Evolutionary conservation across 2,797 vertebrate genomes (phyloP).

Genomic region (Hydrolagus colliei): DNA sequence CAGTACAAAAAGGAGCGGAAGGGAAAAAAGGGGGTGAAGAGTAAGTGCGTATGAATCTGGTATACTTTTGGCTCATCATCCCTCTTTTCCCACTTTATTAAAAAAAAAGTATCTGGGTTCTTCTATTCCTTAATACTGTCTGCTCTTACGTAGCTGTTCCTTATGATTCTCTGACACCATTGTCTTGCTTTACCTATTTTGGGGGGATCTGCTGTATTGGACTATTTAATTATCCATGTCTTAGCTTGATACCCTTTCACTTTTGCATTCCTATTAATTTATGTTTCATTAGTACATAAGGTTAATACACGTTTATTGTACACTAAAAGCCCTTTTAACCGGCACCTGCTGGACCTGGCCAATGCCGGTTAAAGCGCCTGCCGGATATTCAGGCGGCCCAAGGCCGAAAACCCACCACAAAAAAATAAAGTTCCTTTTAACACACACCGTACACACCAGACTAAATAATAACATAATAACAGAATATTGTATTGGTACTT

Average conservation of each 20-base stretch:
- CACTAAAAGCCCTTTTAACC: too few relatives aligned
- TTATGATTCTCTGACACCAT: background rate
- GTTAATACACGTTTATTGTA: background rate
- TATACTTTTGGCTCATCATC: constrained; percentile 27
- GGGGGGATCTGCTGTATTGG: background rate
- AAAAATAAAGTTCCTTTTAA: too few relatives aligned
- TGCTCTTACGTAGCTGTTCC: background rate
- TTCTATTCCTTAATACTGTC: background rate
- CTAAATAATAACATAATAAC: too few relatives aligned
- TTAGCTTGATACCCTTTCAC: background rate
- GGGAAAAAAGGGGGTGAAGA: constrained; percentile 99
- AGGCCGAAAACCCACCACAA: too few relatives aligned
- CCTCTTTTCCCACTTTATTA: background rate
- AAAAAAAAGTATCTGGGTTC: background rate
- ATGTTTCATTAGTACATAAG: background rate
- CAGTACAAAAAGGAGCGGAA: constrained; percentile 99
- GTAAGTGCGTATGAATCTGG: constrained; percentile 70
- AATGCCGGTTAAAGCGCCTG: too few relatives aligned
- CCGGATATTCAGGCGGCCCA: too few relatives aligned
- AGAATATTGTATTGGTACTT: too few relatives aligned
- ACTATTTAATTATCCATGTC: background rate
- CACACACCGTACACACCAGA: too few relatives aligned
- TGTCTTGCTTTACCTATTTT: constrained; percentile 1
- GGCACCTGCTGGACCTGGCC: too few relatives aligned
- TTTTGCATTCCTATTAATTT: background rate